Evolutionary conservation across 2,113 vertebrate species (phyloP), one percentile per base, ranked within the genome.

Genomic region (Chamaea fasciata): DNA sequence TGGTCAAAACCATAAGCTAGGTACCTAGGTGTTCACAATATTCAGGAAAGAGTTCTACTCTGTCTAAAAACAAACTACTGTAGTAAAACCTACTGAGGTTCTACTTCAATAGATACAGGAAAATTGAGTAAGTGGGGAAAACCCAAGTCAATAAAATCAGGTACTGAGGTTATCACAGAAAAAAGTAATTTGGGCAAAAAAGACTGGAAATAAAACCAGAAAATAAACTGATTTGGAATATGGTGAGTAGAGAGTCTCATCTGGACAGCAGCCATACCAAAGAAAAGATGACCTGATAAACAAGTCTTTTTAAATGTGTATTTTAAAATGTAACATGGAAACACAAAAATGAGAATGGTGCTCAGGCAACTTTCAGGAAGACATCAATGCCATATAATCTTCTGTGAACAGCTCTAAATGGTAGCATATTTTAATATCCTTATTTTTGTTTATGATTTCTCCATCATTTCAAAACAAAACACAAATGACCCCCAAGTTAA

Each of bases 361-460:
- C 9, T 81, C 59, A 22, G 56, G 16, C 10, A 69, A 64, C 50
- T 6, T 13, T 47, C 59, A 69, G 52, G 33, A 83, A 83, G 8
- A 33, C 11, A n/a, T 2, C 5, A 55, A 33, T 2, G 5, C 3
- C 26, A 27, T 3, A 2, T 3, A 46, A 27, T 10, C 18, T 64
- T 68, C 56, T 73, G 27, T n/a, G 56, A 64, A 35, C 3, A 50
- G 27, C 18, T 78, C 20, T 33, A 47, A 47, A 14, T 0, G 0
- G 3, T 2, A 52, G 7, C 2, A 9, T 28, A 52, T 24, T 60
- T 52, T 15, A 80, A 86, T 46, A 65, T 16, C 16, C 0, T n/a
- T 39, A 7, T 2, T 42, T 64, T 64, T 49, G 47, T 37, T 59
- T 68, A 14, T 47, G 4, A 23, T 70, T 76, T 76, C 35, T 76